These are phyloP conservation scores for Drosophila histrio DNA, from an alignment of 2,888 invertebrate genomes.

Conservation along the genomic window DNA sequence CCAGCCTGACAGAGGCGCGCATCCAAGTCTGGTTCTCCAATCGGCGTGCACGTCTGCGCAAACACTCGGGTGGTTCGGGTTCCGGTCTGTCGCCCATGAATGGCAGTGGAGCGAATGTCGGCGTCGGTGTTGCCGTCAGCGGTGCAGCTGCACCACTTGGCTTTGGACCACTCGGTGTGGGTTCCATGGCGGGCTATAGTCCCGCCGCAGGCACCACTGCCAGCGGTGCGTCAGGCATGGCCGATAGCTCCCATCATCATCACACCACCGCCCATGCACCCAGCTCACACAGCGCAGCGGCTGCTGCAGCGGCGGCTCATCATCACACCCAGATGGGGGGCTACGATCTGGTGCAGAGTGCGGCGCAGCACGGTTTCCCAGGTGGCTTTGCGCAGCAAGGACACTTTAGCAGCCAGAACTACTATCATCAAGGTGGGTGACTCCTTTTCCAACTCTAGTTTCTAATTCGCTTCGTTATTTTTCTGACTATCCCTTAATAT, in stretches of 20 bases:
- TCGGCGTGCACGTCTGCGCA: conserved; percentile 95
- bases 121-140: conserved; percentile 50
- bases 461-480: no score
- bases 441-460: neutral
- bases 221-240: conserved; percentile 70
- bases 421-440: conserved; percentile 83
- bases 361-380: conserved; percentile 83
- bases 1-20: conserved; percentile 94
- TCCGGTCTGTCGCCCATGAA: conserved; percentile 78
- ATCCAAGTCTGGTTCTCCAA: conserved; percentile 99
- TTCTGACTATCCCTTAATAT: no score
- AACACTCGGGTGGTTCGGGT: conserved; percentile 86
- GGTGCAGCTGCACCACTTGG: conserved; percentile 72
- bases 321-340: conserved; percentile 82
- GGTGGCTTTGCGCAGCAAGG: conserved; percentile 83
- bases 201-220: conserved; percentile 81
- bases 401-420: conserved; percentile 83
- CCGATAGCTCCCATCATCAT: conserved; percentile 74
- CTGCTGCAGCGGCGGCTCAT: conserved; percentile 81
- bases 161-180: conserved; percentile 81
- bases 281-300: conserved; percentile 76
- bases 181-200: conserved; percentile 84
- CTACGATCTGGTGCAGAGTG: conserved; percentile 82
- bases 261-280: conserved; percentile 74
- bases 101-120: conserved; percentile 43